Percentiles rank a stretch among this genome's conserved stretches.
Evolutionary conservation across 92 coral and sea anemone genomes (phyloP).

Genomic region (Zoanthus gigantus): DNA sequence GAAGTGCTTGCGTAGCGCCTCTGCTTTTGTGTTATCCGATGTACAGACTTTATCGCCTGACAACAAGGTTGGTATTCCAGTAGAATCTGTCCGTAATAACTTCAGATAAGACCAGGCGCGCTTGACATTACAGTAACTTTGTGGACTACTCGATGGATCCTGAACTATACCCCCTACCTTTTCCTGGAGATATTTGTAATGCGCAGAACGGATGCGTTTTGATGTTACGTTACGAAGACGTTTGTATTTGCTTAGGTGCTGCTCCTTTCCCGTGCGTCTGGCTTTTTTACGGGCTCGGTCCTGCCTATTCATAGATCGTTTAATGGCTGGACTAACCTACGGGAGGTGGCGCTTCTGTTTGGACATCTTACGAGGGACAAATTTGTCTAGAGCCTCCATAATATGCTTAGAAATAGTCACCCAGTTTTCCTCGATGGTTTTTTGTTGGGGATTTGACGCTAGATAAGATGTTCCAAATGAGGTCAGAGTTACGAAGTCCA

Average conservation of each 20-base stretch:
- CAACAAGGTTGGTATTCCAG: constrained; percentile 52
- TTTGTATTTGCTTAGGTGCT: neutral
- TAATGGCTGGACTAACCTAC: neutral
- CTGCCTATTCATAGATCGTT: neutral
- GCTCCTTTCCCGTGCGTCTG: neutral
- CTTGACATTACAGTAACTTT: neutral
- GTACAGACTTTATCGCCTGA: constrained; percentile 51
- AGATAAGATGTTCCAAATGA: too few species aligned
- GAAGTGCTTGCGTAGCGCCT: constrained; percentile 37
- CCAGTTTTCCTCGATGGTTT: constrained; percentile 50
- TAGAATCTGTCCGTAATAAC: constrained; percentile 47
- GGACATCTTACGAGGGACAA: neutral
- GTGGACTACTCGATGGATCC: neutral
- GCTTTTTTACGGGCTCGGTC: neutral
- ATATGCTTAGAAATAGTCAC: neutral
- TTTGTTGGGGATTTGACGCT: constrained; percentile 27
- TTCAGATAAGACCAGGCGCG: constrained; percentile 11
- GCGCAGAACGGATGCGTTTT: neutral
- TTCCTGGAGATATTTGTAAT: neutral
- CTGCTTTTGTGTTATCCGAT: constrained; percentile 52
- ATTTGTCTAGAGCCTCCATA: neutral
- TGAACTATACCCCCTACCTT: constrained; percentile 26
- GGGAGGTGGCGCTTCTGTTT: constrained; percentile 2
- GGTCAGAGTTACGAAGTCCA: too few species aligned
- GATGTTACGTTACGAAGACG: constrained; percentile 27